Percentiles rank a stretch among this genome's conserved stretches.
Evolutionary conservation across 2,888 invertebrate genomes (phyloP).

Genomic region (Spicauda simplicius): DNA sequence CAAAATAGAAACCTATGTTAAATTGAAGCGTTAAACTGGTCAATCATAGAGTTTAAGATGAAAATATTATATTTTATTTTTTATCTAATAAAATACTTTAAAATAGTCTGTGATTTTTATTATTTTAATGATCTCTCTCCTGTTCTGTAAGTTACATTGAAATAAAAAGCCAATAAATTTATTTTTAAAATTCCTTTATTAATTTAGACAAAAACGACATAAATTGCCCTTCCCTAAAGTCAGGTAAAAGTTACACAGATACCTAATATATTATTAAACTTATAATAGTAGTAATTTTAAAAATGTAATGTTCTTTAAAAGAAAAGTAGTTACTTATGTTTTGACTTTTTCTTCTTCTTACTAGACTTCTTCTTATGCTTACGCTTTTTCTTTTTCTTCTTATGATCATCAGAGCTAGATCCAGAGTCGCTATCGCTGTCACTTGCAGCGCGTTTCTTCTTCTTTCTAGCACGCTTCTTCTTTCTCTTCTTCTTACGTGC

Average conservation of each 20-base stretch:
- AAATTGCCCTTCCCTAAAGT: slow-evolving; percentile 17
- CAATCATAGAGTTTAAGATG: no score
- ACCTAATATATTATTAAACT: slow-evolving; percentile 40
- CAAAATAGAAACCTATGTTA: no score
- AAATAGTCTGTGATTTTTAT: background rate
- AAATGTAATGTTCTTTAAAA: slow-evolving; percentile 25
- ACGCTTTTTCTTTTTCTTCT: slow-evolving; percentile 88
- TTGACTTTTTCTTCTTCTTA: slow-evolving; percentile 90
- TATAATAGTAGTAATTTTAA: slow-evolving; percentile 38
- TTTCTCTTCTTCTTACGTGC: slow-evolving; percentile 86
- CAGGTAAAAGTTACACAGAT: slow-evolving; percentile 47
- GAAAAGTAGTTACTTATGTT: slow-evolving; percentile 67
- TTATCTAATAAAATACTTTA: background rate
- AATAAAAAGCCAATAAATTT: slow-evolving; percentile 27
- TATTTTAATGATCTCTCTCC: background rate
- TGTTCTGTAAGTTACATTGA: slow-evolving; percentile 29
- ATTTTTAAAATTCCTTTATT: slow-evolving; percentile 40
- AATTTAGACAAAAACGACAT: slow-evolving; percentile 31
- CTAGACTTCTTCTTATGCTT: slow-evolving; percentile 88
- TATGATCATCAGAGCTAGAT: slow-evolving; percentile 87
- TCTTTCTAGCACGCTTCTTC: slow-evolving; percentile 86
- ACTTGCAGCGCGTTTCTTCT: slow-evolving; percentile 85
- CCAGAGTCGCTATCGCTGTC: slow-evolving; percentile 87
- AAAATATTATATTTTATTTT: background rate
- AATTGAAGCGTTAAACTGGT: no score